phyloP scores from a whole-genome alignment of 2,113 vertebrate genomes.

The Ibidorhyncha struthersii region DNA sequence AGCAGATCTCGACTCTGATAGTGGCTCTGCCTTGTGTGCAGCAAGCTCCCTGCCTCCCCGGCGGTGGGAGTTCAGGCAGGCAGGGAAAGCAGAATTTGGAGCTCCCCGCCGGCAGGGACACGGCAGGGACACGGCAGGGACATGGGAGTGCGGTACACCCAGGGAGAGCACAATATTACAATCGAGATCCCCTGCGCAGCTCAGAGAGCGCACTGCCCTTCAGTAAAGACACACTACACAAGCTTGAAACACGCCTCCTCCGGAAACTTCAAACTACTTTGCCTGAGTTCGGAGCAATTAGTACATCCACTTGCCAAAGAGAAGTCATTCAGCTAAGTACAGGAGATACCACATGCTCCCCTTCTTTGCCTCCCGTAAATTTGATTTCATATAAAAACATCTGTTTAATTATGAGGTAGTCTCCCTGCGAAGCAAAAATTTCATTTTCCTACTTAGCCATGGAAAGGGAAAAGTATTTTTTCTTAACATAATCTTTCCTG shows the following conservation, averaged over 20 bases:
- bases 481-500: neutral
- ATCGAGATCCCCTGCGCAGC: neutral
- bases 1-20: neutral
- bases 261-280: neutral
- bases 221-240: neutral
- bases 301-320: neutral
- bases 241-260: neutral
- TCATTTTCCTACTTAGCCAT: constrained; percentile 62
- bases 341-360: neutral
- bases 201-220: neutral
- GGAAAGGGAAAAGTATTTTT: constrained; percentile 21
- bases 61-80: neutral
- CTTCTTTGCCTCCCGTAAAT: constrained; percentile 18
- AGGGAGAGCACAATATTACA: neutral
- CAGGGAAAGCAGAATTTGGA: neutral
- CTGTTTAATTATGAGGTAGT: constrained; percentile 58
- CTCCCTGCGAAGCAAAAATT: constrained; percentile 66
- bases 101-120: neutral
- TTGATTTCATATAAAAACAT: constrained; percentile 11
- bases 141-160: neutral
- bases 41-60: neutral
- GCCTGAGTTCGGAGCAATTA: neutral
- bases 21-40: neutral
- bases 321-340: neutral
- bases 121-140: neutral